Percentiles rank a stretch among this genome's conserved stretches.
Conservation (phyloP, 2,113 vertebrate genomes). For the Callipepla californica region DNA sequence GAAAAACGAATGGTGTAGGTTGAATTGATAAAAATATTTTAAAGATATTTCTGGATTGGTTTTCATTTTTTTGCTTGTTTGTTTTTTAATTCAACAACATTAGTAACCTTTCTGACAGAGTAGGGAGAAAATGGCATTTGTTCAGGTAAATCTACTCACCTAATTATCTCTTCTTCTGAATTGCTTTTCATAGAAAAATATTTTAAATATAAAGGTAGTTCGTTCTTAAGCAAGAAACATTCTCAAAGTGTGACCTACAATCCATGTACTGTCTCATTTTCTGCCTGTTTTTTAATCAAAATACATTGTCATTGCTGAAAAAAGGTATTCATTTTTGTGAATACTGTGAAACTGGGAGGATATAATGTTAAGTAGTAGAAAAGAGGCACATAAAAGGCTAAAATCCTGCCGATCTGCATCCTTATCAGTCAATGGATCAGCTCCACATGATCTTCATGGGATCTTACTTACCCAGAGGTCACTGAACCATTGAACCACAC, state of each 20-base stretch:
- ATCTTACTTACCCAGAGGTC: neutral
- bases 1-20: neutral
- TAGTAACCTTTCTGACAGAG: neutral
- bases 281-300: conserved; percentile 41
- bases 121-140: neutral
- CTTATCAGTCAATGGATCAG: neutral
- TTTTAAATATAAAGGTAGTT: neutral
- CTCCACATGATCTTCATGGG: neutral
- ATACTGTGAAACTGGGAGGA: neutral
- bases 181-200: neutral
- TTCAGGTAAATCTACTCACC: neutral
- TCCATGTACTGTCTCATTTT: conserved; percentile 20
- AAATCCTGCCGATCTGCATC: neutral
- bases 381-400: neutral
- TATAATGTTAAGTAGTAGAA: neutral
- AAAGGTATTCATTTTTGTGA: neutral
- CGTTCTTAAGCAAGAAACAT: conserved; percentile 19
- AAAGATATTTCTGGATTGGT: neutral
- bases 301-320: neutral
- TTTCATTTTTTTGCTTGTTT: neutral
- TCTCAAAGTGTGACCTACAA: neutral
- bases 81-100: neutral
- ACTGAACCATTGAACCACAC: neutral
- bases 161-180: neutral
- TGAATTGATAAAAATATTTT: neutral